phyloP scores from a whole-genome alignment of 2,113 vertebrate species.

The Sisor rabdophorus region DNA sequence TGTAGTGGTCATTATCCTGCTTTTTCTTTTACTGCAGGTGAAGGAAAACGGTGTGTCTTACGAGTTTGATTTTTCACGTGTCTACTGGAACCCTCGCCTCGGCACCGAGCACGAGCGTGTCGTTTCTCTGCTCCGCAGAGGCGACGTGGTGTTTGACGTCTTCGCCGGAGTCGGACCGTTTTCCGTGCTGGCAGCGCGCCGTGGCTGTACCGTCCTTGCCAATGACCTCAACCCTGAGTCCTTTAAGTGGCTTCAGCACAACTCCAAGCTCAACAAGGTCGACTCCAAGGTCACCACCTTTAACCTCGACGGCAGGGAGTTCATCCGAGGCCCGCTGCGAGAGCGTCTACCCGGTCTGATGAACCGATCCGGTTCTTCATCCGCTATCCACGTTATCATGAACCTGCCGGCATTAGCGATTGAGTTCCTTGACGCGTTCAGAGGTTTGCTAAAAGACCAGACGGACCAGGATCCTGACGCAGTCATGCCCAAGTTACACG shows the following conservation, averaged over 20 bases:
- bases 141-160: constrained; percentile 83
- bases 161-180: constrained; percentile 94
- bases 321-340: constrained; percentile 79
- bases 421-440: constrained; percentile 85
- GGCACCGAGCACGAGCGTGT: constrained; percentile 86
- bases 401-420: constrained; percentile 88
- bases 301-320: constrained; percentile 88
- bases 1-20: neutral
- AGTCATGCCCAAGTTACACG: constrained; percentile 82
- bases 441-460: constrained; percentile 68
- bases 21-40: constrained; percentile 69
- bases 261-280: constrained; percentile 89
- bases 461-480: constrained; percentile 40
- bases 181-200: constrained; percentile 81
- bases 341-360: constrained; percentile 75
- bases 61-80: constrained; percentile 92
- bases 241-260: constrained; percentile 86
- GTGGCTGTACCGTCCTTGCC: constrained; percentile 77
- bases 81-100: constrained; percentile 98
- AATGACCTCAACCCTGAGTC: constrained; percentile 97
- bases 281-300: constrained; percentile 72
- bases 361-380: constrained; percentile 46
- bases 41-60: constrained; percentile 84
- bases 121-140: constrained; percentile 69
- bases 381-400: constrained; percentile 83